These are phyloP conservation scores for Rotaria sp. DNA, from an alignment of 2,888 invertebrate genomes.

Conservation along the genomic window DNA sequence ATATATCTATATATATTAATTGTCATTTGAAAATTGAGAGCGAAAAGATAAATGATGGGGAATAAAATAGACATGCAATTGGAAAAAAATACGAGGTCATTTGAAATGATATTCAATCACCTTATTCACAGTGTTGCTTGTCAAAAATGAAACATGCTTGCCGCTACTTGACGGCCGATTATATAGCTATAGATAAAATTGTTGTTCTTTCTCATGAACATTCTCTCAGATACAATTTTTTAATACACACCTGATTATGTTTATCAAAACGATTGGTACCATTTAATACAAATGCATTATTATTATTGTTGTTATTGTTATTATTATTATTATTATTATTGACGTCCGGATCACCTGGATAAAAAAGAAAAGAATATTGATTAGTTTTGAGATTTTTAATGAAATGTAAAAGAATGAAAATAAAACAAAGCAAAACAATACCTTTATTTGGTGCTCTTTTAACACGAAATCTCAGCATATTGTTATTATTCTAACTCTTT, in stretches of 20 bases:
- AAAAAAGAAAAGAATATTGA: background rate
- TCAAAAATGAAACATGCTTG: constrained; percentile 19
- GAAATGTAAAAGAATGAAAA: background rate
- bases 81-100: background rate
- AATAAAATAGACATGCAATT: background rate
- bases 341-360: background rate
- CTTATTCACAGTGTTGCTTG: background rate
- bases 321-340: background rate
- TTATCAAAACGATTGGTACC: background rate
- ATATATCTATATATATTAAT: background rate
- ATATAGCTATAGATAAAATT: background rate
- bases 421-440: background rate
- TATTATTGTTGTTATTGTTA: background rate
- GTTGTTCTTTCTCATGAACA: background rate
- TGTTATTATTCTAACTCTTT: constrained; percentile 1
- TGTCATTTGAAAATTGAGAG: background rate
- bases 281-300: background rate
- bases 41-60: background rate
- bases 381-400: background rate
- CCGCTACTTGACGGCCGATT: background rate
- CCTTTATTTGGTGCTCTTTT: background rate
- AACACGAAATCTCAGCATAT: background rate
- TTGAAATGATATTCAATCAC: background rate
- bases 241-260: background rate
- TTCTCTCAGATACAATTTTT: background rate